Evolutionary conservation across 2,797 vertebrate species (phyloP), one percentile per base, ranked within the genome.

Genomic region (Scleropages formosus): DNA sequence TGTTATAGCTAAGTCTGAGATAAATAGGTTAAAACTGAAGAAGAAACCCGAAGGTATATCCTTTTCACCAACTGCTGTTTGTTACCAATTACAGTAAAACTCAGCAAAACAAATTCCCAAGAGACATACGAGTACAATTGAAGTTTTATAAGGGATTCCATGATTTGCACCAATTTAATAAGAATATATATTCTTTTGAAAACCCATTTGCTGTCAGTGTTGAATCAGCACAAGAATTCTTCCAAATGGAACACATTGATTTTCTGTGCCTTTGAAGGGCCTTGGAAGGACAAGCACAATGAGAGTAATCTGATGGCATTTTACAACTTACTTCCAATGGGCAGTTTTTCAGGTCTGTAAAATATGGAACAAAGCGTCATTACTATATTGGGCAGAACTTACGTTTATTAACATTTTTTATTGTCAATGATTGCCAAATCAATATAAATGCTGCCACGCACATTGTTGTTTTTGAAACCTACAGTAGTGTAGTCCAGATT

Each of bases 231-330:
- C 44, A 15, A 20, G 26, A 69, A 49, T 51, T 31, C 31, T 31
- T 39, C 44, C 15, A 69, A 69, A 69, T 69, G 66, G 66, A 69
- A 69, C 66, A 47, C 20, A 69, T 49, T 22, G 31, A 39, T 69
- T 69, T 47, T 26, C 51, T 51, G 65, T 22, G 24, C 31, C 31
- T 39, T 39, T 39, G 51, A 69, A 69, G 46, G 47, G 49, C 39
- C 65, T 20, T 22, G n/a, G 6, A 68, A 68, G 49, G 65, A 44
- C 65, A 68, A 68, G 44, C 46, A 68, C 3, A 22, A 39, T 18
- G 31, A 20, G 44, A 44, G 65, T 44, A 20, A 16, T 8, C 22
- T 49, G 13, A 49, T 24, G 46, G 65, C 44, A 44, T 68, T 68
- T 68, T 68, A 68, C 65, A 68, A 24, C 24, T n/a, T n/a, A n/a